Evolutionary conservation across 2,113 vertebrate genomes (phyloP).

Genomic region (Pelvicachromis taeniatus): DNA sequence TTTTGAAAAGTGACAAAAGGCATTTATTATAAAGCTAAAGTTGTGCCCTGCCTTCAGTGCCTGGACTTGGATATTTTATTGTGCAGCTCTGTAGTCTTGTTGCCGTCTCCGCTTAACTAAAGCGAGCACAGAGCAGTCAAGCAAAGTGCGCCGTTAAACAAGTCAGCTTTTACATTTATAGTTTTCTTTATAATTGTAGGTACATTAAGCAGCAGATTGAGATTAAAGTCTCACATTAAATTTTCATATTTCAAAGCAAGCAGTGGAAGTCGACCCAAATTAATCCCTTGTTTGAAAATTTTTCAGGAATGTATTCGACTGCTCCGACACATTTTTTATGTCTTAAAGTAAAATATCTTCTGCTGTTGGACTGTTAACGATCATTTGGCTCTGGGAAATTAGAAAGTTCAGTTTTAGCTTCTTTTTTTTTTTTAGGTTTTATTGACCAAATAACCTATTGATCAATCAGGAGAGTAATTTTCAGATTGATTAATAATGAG

Average conservation of each 20-base stretch:
- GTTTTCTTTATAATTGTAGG: background rate
- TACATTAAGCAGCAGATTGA: background rate
- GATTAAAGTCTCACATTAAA: background rate
- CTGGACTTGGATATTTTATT: background rate
- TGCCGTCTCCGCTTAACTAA: background rate
- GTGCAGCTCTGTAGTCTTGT: background rate
- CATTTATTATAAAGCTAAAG: background rate
- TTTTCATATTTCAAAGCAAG: background rate
- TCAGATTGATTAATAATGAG: background rate
- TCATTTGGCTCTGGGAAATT: background rate
- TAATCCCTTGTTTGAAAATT: background rate
- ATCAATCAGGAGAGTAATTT: background rate
- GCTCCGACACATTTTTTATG: background rate
- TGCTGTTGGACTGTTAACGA: background rate
- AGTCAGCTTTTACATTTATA: accelerated
- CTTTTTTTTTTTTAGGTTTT: background rate
- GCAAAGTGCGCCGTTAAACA: background rate
- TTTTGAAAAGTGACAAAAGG: background rate
- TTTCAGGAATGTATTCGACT: background rate
- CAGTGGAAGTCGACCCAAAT: background rate
- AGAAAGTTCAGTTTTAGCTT: background rate
- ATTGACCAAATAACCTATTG: background rate
- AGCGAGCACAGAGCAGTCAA: background rate
- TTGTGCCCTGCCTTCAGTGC: background rate
- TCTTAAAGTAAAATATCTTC: background rate